Conservation (phyloP, 2,888 invertebrate species). For the Plusia festucae region DNA sequence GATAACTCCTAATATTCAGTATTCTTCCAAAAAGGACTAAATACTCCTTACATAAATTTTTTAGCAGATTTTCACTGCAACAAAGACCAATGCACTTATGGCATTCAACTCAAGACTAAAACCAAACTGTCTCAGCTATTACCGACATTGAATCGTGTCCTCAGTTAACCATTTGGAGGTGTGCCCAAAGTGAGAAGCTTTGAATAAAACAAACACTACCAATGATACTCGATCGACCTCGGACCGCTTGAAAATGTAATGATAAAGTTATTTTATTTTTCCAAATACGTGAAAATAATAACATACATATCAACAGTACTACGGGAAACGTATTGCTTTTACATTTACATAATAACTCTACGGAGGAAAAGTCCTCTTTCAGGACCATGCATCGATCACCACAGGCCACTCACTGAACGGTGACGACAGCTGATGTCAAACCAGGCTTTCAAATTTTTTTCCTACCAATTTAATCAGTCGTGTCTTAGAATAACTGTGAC, state of each 20-base stretch:
- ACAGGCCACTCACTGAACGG: too few species aligned
- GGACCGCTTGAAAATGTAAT: not conserved
- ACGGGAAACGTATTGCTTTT: not conserved
- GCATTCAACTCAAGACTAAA: conserved; percentile 2
- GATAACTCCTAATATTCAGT: too few species aligned
- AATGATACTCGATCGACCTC: conserved; percentile 10
- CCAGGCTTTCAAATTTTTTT: too few species aligned
- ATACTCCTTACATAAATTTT: too few species aligned
- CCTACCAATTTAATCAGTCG: not conserved
- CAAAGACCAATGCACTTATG: conserved; percentile 4
- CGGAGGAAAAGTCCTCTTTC: too few species aligned
- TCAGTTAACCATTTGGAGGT: conserved; percentile 24
- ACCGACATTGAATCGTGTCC: conserved; percentile 18
- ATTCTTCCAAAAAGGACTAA: too few species aligned
- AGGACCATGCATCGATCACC: too few species aligned
- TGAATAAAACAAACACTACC: conserved; percentile 35
- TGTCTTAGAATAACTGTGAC: not conserved
- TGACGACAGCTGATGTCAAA: too few species aligned
- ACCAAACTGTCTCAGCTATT: conserved; percentile 17
- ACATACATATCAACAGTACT: too few species aligned
- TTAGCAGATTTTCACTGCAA: not conserved
- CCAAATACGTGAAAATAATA: too few species aligned
- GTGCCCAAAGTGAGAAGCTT: conserved; percentile 22
- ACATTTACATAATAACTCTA: not conserved
- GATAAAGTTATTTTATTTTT: too few species aligned